Evolutionary conservation across 2,113 vertebrate species (phyloP), one percentile per base, ranked within the genome.

Genomic region (Poeciliopsis prolifica): DNA sequence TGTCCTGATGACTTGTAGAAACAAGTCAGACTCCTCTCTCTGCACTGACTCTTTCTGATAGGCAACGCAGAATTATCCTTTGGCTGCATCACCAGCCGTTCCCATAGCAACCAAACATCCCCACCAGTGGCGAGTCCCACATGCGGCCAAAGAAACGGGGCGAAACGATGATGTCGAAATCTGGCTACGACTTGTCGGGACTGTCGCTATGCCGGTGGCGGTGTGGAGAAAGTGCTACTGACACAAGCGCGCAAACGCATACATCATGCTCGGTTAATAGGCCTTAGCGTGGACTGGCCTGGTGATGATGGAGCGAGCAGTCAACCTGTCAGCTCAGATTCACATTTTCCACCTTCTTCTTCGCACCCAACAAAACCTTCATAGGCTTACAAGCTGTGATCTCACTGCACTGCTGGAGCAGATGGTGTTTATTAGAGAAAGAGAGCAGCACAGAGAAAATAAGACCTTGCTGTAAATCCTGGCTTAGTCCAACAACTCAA

Each of bases 171-270:
- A 77, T 33, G 74, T 33, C 64, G 75, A 87, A 87, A 83, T 80
- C 78, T 73, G 74, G 68, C 73, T 77, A 31, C 35, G 78, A 81
- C 61, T 78, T 6, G 51, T 58, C 51, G 3, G 63, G 51, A 48
- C 76, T 37, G 74, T 75, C 78, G 81, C 74, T 79, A 37, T 65
- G 72, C 28, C 29, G 67, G 67, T 65, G 75, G 76, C 40, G 80
- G 82, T 74, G 68, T 17, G 67, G 83, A 83, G 74, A 89, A 90
- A 85, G 84, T 81, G 72, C 81, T 67, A 67, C 84, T 87, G 81
- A 87, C 81, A 82, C 74, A 85, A 87, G 86, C 81, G 82, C 80
- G 68, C 83, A 87, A 89, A 92, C 88, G 75, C 85, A 82, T 87
- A 87, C 86, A 87, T 87, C 86, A 90, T 58, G 54, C 5, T 17